Percentiles rank a stretch among this genome's conserved stretches.
Evolutionary conservation across 2,113 vertebrate genomes (phyloP).

Genomic region (Athene noctua): DNA sequence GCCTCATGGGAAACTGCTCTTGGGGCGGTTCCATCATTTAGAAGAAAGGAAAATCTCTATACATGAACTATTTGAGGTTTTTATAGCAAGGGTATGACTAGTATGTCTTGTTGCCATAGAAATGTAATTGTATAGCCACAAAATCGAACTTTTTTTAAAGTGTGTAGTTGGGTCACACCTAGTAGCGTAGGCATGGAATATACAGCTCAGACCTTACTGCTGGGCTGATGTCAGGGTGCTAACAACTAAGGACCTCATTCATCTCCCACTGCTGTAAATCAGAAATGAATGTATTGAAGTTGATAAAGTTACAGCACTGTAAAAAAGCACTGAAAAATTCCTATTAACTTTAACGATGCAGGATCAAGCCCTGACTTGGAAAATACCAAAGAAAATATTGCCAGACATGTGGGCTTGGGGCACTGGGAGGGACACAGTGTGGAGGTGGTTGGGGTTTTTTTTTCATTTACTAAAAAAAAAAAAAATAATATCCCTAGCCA

Average conservation of each 20-base stretch:
- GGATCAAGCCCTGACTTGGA: constrained; percentile 21
- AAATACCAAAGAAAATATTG: background rate
- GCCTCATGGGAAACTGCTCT: background rate
- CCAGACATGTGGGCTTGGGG: background rate
- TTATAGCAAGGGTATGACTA: background rate
- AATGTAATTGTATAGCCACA: background rate
- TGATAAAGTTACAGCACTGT: constrained; percentile 5
- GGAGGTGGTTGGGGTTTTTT: background rate
- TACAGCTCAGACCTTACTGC: constrained; percentile 6
- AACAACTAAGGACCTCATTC: background rate
- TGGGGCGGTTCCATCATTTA: background rate
- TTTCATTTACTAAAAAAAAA: background rate
- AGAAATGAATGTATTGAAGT: background rate
- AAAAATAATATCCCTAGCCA: background rate
- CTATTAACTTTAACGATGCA: background rate
- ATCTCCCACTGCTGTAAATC: constrained; percentile 1
- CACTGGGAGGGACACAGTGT: background rate
- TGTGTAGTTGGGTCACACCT: background rate
- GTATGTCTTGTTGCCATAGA: constrained; percentile 1
- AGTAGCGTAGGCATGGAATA: background rate
- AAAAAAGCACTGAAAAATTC: background rate
- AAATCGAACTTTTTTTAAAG: background rate
- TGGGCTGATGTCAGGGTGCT: constrained; percentile 9
- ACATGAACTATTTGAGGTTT: background rate
- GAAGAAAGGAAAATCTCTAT: constrained; percentile 1